A percentile compares a stretch with the other conserved stretches of the same genome.
Conservation (phyloP, 2,113 vertebrate species). For the Scolopax mira region DNA sequence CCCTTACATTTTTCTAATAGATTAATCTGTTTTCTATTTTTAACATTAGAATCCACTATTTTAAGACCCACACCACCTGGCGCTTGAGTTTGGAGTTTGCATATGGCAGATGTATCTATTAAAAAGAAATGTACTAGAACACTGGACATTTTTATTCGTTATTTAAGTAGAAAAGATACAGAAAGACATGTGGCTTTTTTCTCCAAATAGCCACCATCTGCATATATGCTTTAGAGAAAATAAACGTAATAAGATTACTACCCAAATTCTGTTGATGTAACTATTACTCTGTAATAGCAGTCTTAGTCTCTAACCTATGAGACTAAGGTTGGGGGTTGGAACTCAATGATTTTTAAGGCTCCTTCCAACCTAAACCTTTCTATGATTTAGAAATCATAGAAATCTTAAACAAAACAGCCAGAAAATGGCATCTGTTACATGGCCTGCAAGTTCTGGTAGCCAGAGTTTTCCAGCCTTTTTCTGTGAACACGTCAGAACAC, state of each 20-base stretch:
- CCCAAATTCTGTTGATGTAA: not conserved
- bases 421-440: not conserved
- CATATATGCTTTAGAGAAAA: not conserved
- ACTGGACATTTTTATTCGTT: not conserved
- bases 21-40: not conserved
- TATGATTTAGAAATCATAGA: too few species aligned
- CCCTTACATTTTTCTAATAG: not conserved
- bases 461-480: not conserved
- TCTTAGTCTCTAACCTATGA: not conserved
- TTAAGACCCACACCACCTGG: not conserved
- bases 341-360: too few species aligned
- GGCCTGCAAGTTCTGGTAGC: not conserved
- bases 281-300: not conserved
- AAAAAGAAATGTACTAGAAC: not conserved
- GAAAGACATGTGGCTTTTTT: not conserved
- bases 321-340: too few species aligned
- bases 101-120: not conserved
- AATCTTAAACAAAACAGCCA: not conserved
- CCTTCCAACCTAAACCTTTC: too few species aligned
- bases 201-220: not conserved
- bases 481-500: not conserved
- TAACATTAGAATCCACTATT: not conserved
- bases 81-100: not conserved
- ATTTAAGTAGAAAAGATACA: not conserved
- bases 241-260: not conserved